Percentiles rank a stretch among this genome's conserved stretches.
Evolutionary conservation across 2,888 invertebrate species (phyloP).

Genomic region (Branchinecta sandiegonensis): DNA sequence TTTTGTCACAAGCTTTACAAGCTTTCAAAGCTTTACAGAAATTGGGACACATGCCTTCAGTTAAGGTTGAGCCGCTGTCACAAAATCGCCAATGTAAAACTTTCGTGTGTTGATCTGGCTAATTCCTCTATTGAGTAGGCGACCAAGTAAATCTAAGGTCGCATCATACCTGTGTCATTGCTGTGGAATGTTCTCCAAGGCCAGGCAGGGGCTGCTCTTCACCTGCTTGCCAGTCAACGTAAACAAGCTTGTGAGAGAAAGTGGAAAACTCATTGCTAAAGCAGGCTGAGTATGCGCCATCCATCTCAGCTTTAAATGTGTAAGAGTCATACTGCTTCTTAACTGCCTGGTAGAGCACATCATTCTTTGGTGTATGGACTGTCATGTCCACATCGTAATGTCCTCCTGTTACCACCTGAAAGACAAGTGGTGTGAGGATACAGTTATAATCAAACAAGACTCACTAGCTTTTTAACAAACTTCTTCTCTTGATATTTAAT

Average conservation of each 20-base stretch:
- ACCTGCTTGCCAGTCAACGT: slow-evolving; percentile 94
- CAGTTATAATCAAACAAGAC: too few species aligned
- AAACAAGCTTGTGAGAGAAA: slow-evolving; percentile 94
- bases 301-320: slow-evolving; percentile 55
- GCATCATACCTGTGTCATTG: slow-evolving; percentile 63
- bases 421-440: slow-evolving; percentile 25
- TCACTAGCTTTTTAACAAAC: too few species aligned
- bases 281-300: slow-evolving; percentile 72
- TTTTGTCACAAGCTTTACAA: too few species aligned
- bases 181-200: slow-evolving; percentile 72
- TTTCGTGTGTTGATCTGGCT: too few species aligned
- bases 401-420: slow-evolving; percentile 93
- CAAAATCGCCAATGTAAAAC: too few species aligned
- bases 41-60: too few species aligned
- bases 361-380: slow-evolving; percentile 69
- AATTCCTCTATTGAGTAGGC: too few species aligned
- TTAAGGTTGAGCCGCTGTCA: too few species aligned
- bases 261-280: slow-evolving; percentile 99
- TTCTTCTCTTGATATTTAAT: too few species aligned
- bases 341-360: slow-evolving; percentile 75
- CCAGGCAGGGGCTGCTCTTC: slow-evolving; percentile 74
- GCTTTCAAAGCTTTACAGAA: too few species aligned
- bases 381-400: slow-evolving; percentile 95
- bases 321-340: slow-evolving; percentile 93
- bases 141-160: too few species aligned